These are phyloP conservation scores for Chionoecetes opilio DNA, from an alignment of 1,140 invertebrate species.

Conservation along the genomic window DNA sequence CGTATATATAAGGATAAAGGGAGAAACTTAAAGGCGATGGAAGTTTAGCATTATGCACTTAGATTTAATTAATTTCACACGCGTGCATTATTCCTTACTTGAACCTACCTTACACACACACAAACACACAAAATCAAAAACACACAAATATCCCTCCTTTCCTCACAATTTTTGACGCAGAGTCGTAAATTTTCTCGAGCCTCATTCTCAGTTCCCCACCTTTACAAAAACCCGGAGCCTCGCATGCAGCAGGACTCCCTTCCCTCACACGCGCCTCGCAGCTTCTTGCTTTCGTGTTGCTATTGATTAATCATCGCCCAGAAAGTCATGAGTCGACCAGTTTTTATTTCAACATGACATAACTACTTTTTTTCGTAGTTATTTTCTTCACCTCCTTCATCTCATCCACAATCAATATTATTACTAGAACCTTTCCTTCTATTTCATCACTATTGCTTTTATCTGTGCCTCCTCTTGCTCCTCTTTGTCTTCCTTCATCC, in stretches of 20 bases:
- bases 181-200: background rate
- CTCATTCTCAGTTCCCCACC: background rate
- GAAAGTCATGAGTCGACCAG: background rate
- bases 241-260: background rate
- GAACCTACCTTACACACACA: background rate
- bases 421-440: background rate
- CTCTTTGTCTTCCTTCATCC: background rate
- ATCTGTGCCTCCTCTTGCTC: background rate
- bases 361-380: background rate
- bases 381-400: background rate
- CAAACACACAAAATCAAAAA: background rate
- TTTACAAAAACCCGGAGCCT: background rate
- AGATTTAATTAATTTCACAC: background rate
- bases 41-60: conserved; percentile 15
- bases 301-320: background rate
- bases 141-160: background rate
- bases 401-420: background rate
- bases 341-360: background rate
- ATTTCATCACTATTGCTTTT: background rate
- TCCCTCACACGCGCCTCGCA: background rate
- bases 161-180: background rate
- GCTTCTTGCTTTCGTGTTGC: conserved; percentile 15
- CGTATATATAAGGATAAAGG: background rate
- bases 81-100: background rate
- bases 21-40: conserved; percentile 1